A percentile compares a stretch with the other conserved stretches of the same genome.
phyloP scores from a whole-genome alignment of 1,140 invertebrate species.

The Lasioglossum albipes region DNA sequence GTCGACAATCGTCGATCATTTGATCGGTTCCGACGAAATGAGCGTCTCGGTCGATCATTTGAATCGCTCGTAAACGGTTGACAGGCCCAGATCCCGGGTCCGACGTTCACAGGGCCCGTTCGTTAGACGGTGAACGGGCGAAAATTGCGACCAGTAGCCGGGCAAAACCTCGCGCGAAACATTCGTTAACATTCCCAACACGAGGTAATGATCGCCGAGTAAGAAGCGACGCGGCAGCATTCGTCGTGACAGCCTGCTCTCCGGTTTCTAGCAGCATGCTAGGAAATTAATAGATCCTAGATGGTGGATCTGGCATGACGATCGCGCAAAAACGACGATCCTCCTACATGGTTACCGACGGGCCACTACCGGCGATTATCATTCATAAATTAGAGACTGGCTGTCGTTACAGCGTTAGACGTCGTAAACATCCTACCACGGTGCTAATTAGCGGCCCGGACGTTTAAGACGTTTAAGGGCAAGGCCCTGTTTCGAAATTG shows the following conservation, averaged over 20 bases:
- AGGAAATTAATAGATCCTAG: conserved; percentile 61
- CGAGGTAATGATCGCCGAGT: conserved; percentile 60
- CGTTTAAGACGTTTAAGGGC: not conserved
- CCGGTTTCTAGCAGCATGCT: conserved; percentile 45
- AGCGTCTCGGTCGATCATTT: not conserved
- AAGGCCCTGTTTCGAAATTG: not conserved
- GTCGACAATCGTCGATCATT: not conserved
- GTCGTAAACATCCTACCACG: not conserved
- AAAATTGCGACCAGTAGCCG: conserved; percentile 62
- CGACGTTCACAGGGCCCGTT: not conserved
- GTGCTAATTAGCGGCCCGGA: not conserved
- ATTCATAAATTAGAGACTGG: conserved; percentile 34
- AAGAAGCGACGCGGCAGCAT: conserved; percentile 51
- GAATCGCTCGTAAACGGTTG: not conserved
- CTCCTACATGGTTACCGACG: not conserved
- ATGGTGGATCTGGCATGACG: not conserved
- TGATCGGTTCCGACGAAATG: too few relatives aligned
- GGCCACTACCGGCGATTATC: conserved; percentile 14
- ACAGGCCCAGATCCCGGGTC: not conserved
- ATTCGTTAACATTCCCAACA: conserved; percentile 74
- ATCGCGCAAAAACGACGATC: not conserved
- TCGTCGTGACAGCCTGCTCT: conserved; percentile 15
- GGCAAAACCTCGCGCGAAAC: conserved; percentile 67
- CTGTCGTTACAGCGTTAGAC: not conserved
- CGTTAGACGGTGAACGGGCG: conserved; percentile 29